Conservation (phyloP, 64 coral and sea anemone genomes). For the Stichodactyla helianthus region DNA sequence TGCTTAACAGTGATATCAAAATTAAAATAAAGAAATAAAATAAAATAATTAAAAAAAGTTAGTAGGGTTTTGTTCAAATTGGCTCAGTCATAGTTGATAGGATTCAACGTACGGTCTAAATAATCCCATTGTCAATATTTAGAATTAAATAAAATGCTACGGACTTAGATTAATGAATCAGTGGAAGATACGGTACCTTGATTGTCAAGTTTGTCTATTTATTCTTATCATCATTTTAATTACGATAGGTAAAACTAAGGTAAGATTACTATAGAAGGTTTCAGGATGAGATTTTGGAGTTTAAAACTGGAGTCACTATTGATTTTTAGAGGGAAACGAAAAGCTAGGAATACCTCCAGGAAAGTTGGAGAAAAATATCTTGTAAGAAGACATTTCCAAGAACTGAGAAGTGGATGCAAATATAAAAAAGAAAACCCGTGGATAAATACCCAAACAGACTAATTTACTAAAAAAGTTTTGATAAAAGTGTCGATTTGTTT, state of each 20-base stretch:
- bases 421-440: too few relatives aligned
- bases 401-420: too few relatives aligned
- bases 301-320: too few relatives aligned
- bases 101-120: neutral
- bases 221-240: neutral
- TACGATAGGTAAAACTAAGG: neutral
- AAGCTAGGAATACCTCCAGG: too few relatives aligned
- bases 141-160: neutral
- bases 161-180: neutral
- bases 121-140: neutral
- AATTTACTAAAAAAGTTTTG: too few relatives aligned
- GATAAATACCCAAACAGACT: too few relatives aligned
- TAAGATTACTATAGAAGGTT: neutral
- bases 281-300: too few relatives aligned
- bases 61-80: neutral
- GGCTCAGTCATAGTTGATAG: neutral
- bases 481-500: too few relatives aligned
- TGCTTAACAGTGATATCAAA: neutral
- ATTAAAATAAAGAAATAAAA: neutral
- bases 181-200: neutral
- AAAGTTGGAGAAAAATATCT: too few relatives aligned
- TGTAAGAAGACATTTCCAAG: too few relatives aligned
- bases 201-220: neutral
- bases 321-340: too few relatives aligned
- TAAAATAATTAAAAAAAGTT: neutral